Evolutionary conservation across 2,797 vertebrate species (phyloP).

Genomic region (Chloroceryle amazona): DNA sequence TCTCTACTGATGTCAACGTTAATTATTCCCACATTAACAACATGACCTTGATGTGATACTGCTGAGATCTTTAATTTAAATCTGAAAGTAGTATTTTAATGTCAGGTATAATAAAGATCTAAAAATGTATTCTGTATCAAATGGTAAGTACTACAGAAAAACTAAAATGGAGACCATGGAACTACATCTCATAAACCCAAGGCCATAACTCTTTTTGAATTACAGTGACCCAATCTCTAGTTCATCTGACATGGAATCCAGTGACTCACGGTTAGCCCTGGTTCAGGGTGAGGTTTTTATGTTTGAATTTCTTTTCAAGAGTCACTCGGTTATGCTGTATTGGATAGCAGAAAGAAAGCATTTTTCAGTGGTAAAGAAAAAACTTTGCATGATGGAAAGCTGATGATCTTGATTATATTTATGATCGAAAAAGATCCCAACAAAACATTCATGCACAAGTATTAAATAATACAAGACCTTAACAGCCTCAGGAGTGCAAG

Average conservation of each 20-base stretch:
- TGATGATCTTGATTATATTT: neutral
- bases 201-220: neutral
- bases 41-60: neutral
- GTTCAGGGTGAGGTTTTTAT: neutral
- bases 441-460: neutral
- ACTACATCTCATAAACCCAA: neutral
- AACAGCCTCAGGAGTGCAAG: neutral
- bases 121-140: neutral
- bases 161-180: neutral
- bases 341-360: neutral
- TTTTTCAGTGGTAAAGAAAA: slow-evolving; percentile 2
- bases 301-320: neutral
- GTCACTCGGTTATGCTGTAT: neutral
- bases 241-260: neutral
- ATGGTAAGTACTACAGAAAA: neutral
- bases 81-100: neutral
- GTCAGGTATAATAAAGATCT: neutral
- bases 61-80: neutral
- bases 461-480: slow-evolving; percentile 4
- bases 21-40: neutral
- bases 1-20: neutral
- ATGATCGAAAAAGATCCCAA: neutral
- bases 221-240: neutral
- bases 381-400: neutral
- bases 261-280: neutral